Evolutionary conservation across 2,888 invertebrate genomes (phyloP).

Genomic region (Eulithis testata): DNA sequence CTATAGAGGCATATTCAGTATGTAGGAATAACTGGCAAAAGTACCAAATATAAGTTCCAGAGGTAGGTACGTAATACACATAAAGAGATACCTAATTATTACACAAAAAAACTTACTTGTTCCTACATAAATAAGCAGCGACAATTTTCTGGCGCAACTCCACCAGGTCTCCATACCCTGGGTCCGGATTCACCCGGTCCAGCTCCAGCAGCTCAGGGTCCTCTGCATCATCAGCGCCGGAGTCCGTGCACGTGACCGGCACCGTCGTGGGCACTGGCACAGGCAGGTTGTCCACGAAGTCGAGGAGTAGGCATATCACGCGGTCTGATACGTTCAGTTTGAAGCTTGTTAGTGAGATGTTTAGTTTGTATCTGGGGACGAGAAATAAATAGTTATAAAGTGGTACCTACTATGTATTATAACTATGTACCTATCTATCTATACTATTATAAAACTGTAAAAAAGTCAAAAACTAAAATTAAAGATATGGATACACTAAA

Average conservation of each 20-base stretch:
- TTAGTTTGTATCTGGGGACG: conserved; percentile 88
- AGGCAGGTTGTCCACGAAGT: conserved; percentile 84
- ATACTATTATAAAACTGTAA: too few relatives aligned
- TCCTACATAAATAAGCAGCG: conserved; percentile 71
- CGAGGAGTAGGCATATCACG: conserved; percentile 86
- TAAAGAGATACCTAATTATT: too few relatives aligned
- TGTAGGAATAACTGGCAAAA: too few relatives aligned
- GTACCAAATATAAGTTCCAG: too few relatives aligned
- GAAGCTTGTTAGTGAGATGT: conserved; percentile 88
- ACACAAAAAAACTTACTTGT: conserved; percentile 53
- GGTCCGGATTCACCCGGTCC: conserved; percentile 69
- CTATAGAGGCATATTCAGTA: too few relatives aligned
- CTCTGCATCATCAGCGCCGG: conserved; percentile 64
- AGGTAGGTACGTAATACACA: too few relatives aligned
- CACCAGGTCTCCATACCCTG: conserved; percentile 70
- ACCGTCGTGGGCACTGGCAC: conserved; percentile 77
- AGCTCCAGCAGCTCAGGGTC: conserved; percentile 61
- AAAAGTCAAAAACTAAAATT: too few relatives aligned
- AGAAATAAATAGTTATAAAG: background rate
- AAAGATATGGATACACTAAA: too few relatives aligned
- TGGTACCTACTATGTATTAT: too few relatives aligned
- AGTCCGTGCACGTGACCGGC: conserved; percentile 76
- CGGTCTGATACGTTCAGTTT: conserved; percentile 91
- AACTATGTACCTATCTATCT: too few relatives aligned
- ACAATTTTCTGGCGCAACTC: conserved; percentile 74